Base-by-base conservation (phyloP, 2,113 vertebrate species). In the Gadus chalcogrammus region DNA sequence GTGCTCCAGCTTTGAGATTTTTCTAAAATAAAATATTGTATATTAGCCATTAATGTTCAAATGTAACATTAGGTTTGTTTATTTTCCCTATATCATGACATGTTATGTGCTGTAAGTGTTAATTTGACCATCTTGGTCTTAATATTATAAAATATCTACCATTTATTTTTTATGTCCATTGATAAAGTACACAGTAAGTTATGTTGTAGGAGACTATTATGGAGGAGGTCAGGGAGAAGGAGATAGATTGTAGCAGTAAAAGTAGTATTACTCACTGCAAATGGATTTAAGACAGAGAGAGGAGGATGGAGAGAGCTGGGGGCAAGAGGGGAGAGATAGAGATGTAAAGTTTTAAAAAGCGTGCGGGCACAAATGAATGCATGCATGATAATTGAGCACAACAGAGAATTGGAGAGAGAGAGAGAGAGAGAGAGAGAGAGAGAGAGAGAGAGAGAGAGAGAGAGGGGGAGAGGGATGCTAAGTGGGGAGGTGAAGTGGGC, bases 291-390 rank as follows among this genome's bases (percentile, higher is more conserved):
- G 42, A 48, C 42, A 48, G 42, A 48, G 42, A 12, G 42, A 48
- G 42, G 12, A 13, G 12, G 9, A 48, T 48, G 42, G 42, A 58
- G 55, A 22, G 27, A 24, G 38, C 31, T 28, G 35, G 38, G 55
- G 52, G 64, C 11, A n/a, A 67, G 65, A 13, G 17, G 67, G 27
- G 61, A 15, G 61, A 24, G 61, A 62, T 18, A 24, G 18, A 62
- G 61, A 35, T 35, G 80, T 82, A 67, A 84, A 86, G 78, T 82
- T 82, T 85, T 84, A 58, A 81, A 85, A 67, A 35, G 42, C 1
- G 59, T 67, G 60, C 60, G 15, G 56, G 71, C 56, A 71, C 65
- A 77, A 70, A 69, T 56, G 53, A 68, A 72, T 56, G 65, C 5
- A 48, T 48, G 42, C 42, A 48, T 48, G 42, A 9, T 48, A 48